phyloP scores from a whole-genome alignment of 2,888 invertebrate genomes.

The Nemapogon koenigi region DNA sequence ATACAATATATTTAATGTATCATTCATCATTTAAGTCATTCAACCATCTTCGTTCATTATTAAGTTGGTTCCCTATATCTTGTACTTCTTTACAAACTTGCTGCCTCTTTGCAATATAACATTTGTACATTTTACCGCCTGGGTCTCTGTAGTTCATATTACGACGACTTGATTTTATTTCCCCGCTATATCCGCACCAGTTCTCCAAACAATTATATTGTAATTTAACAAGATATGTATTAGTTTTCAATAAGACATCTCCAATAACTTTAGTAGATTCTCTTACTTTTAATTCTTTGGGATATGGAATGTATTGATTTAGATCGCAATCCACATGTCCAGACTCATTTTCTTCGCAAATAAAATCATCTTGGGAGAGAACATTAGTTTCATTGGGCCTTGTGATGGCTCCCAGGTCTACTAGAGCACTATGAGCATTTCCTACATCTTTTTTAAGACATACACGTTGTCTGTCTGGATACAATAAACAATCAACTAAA shows the following conservation, averaged over 20 bases:
- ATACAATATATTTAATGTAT: too few species aligned
- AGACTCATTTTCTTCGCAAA: constrained; percentile 36
- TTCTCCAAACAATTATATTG: constrained; percentile 27
- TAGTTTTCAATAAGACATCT: constrained; percentile 36
- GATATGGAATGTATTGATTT: constrained; percentile 34
- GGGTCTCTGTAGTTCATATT: constrained; percentile 26
- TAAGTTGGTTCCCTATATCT: too few species aligned
- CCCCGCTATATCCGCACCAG: constrained; percentile 45
- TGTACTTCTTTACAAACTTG: constrained; percentile 39
- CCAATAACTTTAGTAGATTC: constrained; percentile 23
- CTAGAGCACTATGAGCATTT: constrained; percentile 31
- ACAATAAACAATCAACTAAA: constrained; percentile 45
- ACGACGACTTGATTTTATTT: constrained; percentile 17
- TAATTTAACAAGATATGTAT: constrained; percentile 26
- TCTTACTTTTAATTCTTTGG: constrained; percentile 29
- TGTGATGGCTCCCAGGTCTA: constrained; percentile 36
- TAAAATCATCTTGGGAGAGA: constrained; percentile 44
- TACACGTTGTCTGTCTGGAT: constrained; percentile 35
- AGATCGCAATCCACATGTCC: constrained; percentile 36
- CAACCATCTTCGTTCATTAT: not conserved
- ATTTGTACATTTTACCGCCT: constrained; percentile 39
- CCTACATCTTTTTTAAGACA: constrained; percentile 36
- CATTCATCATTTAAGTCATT: too few species aligned
- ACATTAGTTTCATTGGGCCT: constrained; percentile 34
- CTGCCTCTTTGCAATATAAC: constrained; percentile 42